Percentiles rank a stretch among this genome's conserved stretches.
Evolutionary conservation across 2,888 invertebrate genomes (phyloP).

Genomic region (Beris morrisii): DNA sequence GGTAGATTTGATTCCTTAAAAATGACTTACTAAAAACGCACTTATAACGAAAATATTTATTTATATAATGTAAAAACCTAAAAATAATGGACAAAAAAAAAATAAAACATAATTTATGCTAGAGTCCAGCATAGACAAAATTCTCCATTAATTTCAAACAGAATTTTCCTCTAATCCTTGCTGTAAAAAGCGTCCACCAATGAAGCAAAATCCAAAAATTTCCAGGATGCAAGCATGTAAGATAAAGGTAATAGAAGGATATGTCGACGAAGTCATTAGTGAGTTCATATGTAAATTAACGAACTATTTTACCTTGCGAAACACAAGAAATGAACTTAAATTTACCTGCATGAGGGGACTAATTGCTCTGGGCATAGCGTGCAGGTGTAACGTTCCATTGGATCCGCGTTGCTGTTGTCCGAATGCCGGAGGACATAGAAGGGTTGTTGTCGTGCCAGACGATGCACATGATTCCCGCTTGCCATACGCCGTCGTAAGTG

Average conservation of each 20-base stretch:
- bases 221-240: conserved; percentile 6
- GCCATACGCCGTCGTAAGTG: conserved; percentile 65
- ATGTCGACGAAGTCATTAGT: neutral
- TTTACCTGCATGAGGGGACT: conserved; percentile 56
- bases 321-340: conserved; percentile 17
- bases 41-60: no score
- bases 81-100: no score
- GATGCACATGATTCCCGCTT: conserved; percentile 80
- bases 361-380: conserved; percentile 51
- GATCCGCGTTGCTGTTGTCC: conserved; percentile 51
- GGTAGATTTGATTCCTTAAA: no score
- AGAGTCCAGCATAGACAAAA: neutral
- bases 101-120: neutral
- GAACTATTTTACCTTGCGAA: no score
- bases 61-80: no score
- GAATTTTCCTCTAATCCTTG: conserved; percentile 55
- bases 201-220: conserved; percentile 11
- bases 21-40: no score
- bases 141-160: conserved; percentile 44
- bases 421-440: conserved; percentile 59
- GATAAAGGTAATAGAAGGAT: conserved; percentile 21
- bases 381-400: conserved; percentile 53
- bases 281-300: no score
- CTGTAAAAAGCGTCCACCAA: conserved; percentile 37
- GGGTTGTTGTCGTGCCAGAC: conserved; percentile 77